Conservation (phyloP, 2,113 vertebrate species). For the Platanista minor region DNA sequence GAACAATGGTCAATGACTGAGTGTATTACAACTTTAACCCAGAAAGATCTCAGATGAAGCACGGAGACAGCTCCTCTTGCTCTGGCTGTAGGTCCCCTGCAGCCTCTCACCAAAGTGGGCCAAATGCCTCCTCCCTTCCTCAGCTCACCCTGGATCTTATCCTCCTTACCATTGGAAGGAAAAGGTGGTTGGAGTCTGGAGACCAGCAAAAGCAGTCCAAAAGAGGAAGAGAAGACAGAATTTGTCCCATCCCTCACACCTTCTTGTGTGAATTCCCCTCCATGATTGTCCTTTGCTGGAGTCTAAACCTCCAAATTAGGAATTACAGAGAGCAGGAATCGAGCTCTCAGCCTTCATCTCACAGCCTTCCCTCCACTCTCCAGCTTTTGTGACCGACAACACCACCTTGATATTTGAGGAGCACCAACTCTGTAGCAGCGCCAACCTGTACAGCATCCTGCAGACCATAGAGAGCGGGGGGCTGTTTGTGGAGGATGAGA, state of each 20-base stretch:
- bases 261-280: background rate
- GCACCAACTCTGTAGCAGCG: conserved; percentile 85
- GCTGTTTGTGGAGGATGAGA: conserved; percentile 88
- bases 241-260: background rate
- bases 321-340: background rate
- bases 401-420: conserved; percentile 87
- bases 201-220: background rate
- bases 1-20: background rate
- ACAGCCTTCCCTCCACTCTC: background rate
- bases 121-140: background rate
- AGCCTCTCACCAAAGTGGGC: background rate
- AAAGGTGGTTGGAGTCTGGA: background rate
- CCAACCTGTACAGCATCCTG: conserved; percentile 76
- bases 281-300: background rate
- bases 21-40: background rate
- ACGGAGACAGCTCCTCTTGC: background rate
- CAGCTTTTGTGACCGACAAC: conserved; percentile 84
- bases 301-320: background rate
- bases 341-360: background rate
- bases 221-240: background rate
- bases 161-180: background rate
- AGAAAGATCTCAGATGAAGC: background rate
- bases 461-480: conserved; percentile 76
- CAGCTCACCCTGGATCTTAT: background rate
- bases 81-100: background rate